These are phyloP conservation scores for Drosophila pruinosa DNA, from an alignment of 1,140 invertebrate species.

Conservation along the genomic window DNA sequence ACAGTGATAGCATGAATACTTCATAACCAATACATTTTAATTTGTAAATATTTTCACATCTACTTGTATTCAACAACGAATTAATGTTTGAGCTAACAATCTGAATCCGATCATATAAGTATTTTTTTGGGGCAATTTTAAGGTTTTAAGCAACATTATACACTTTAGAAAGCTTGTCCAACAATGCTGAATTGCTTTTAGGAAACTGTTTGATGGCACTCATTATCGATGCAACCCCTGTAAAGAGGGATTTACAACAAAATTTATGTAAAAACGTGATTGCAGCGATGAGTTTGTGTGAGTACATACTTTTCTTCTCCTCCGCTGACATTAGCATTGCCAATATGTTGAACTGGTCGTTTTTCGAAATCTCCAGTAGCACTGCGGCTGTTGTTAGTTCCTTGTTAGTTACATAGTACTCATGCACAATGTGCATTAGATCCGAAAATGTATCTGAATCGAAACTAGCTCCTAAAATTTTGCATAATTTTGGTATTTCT, in stretches of 20 bases:
- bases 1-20: background rate
- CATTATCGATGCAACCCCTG: slow-evolving; percentile 57
- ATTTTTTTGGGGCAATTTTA: slow-evolving; percentile 32
- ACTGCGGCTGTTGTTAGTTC: slow-evolving; percentile 60
- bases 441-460: slow-evolving; percentile 70
- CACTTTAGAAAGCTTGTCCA: slow-evolving; percentile 39
- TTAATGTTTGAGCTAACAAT: slow-evolving; percentile 50
- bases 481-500: slow-evolving; percentile 54
- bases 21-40: background rate
- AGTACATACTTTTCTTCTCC: slow-evolving; percentile 59
- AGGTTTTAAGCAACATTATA: slow-evolving; percentile 27
- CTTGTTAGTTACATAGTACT: slow-evolving; percentile 70
- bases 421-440: slow-evolving; percentile 56
- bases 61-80: slow-evolving; percentile 5
- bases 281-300: background rate
- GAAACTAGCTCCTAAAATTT: slow-evolving; percentile 74
- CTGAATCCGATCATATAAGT: slow-evolving; percentile 44
- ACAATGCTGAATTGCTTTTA: slow-evolving; percentile 29
- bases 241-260: background rate
- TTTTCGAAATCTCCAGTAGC: slow-evolving; percentile 63
- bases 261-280: no score
- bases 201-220: slow-evolving; percentile 47
- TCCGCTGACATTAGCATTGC: slow-evolving; percentile 70
- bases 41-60: slow-evolving; percentile 5
- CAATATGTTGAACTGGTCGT: slow-evolving; percentile 67